Conservation (phyloP, 2,888 invertebrate genomes). For the Odontocerum albicorne region DNA sequence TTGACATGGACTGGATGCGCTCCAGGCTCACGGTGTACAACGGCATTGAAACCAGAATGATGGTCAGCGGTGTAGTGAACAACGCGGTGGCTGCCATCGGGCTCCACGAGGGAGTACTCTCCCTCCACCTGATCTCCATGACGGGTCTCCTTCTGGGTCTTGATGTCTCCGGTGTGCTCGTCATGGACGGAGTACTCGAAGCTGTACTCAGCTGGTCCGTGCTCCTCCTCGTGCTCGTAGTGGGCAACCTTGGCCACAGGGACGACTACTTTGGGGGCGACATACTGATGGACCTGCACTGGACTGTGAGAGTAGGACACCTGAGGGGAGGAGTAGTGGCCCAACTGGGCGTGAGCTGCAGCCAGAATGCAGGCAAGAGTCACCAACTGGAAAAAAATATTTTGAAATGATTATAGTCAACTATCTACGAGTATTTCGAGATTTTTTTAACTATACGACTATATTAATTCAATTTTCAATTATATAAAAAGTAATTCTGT, state of each 20-base stretch:
- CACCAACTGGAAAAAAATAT: too few relatives aligned
- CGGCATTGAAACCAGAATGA: too few relatives aligned
- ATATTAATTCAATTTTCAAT: too few relatives aligned
- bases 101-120: conserved; percentile 51
- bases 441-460: too few relatives aligned
- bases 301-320: conserved; percentile 23
- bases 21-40: too few relatives aligned
- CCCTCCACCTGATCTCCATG: conserved; percentile 53
- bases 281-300: conserved; percentile 46
- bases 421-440: too few relatives aligned
- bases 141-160: conserved; percentile 52
- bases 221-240: too few relatives aligned
- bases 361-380: too few relatives aligned
- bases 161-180: conserved; percentile 49
- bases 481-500: too few relatives aligned
- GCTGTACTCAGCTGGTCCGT: conserved; percentile 32
- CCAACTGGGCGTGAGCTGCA: too few relatives aligned
- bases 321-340: conserved; percentile 1
- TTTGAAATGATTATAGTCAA: too few relatives aligned
- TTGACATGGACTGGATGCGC: too few relatives aligned
- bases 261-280: conserved; percentile 48
- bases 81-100: conserved; percentile 51
- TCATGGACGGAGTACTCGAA: conserved; percentile 31
- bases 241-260: conserved; percentile 28
- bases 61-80: conserved; percentile 55